Base-by-base conservation (phyloP, 2,888 invertebrate species). In the Sisyra nigra region DNA sequence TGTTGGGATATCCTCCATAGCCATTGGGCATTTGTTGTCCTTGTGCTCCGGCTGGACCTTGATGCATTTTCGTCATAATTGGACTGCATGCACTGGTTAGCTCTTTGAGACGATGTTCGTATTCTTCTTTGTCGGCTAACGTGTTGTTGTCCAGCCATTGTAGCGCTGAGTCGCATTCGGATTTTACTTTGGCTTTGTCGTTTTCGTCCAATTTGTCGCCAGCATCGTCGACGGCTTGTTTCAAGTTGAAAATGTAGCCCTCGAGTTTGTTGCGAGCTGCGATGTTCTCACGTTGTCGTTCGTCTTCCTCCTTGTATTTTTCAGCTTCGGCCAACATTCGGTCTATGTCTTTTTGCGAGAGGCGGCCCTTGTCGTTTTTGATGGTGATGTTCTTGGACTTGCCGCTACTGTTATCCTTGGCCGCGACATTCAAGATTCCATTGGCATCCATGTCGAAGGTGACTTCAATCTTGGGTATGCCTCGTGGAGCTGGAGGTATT, bases 301-400 rank as follows among this genome's bases (percentile, higher is more conserved):
- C 77, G 52, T 82, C 82, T 54, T 82, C 81, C 31, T 76, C 79
- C 36, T 73, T 72, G 61, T 79, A 84, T 41, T 63, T 67, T 54
- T 84, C 83, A 0, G 84, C 83, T 48, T 84, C 83, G 3, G 69
- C 61, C 30, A 84, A 61, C 84, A 84, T 86, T 46, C 77, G 68
- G 48, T 87, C 84, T 49, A 87, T 87, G 54, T 87, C 86, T 6
- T 77, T 77, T 56, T 85, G 82, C 13, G 82, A 81, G 39, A 87
- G 65, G 5, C 86, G 70, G 0, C 85, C 84, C 55, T 79, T 82
- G 64, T 87, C 83, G 62, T 86, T 86, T 57, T 80, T 81, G 49
- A 87, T 87, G 44, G 78, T 79, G 49, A 86, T 84, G 58, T 79
- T 78, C 58, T 76, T 77, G 45, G 70, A 71, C 48, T 77, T 78